These are phyloP conservation scores for Cotesia typhae DNA, from an alignment of 1,140 invertebrate species.

Conservation along the genomic window DNA sequence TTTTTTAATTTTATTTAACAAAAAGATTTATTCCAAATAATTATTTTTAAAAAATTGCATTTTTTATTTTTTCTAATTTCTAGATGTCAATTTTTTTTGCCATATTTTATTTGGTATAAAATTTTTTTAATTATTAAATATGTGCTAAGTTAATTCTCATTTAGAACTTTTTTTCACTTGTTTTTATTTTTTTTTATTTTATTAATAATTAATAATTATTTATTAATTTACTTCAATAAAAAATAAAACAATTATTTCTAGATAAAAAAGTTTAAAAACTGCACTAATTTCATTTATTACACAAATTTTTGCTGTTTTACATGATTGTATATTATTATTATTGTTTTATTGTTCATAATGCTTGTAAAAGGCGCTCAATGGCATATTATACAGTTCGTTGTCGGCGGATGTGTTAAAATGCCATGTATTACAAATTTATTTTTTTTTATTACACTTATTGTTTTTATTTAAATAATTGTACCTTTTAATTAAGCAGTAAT, in stretches of 20 bases:
- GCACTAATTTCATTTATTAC: background rate
- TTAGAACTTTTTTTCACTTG: too few species aligned
- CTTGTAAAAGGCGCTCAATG: slow-evolving; percentile 16
- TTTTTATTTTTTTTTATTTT: too few species aligned
- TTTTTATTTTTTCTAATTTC: too few species aligned
- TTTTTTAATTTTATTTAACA: too few species aligned
- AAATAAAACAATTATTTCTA: slow-evolving; percentile 3
- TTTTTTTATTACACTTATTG: background rate
- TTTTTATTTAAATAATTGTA: slow-evolving; percentile 4
- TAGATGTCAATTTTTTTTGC: too few species aligned
- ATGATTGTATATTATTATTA: background rate
- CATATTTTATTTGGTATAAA: too few species aligned
- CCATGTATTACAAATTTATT: background rate
- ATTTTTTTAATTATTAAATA: too few species aligned
- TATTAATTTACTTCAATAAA: background rate
- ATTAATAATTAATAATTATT: too few species aligned
- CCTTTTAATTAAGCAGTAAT: too few species aligned
- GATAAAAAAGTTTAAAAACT: slow-evolving; percentile 2
- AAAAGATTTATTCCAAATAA: too few species aligned
- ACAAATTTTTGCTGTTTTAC: background rate
- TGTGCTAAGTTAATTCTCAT: too few species aligned
- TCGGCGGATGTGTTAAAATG: background rate
- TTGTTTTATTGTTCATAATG: background rate
- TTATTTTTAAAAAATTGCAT: too few species aligned
- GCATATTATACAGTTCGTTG: slow-evolving; percentile 14